Percentiles rank a stretch among this genome's conserved stretches.
Conservation (phyloP, 2,113 vertebrate species). For the Danionella cerebrum region DNA sequence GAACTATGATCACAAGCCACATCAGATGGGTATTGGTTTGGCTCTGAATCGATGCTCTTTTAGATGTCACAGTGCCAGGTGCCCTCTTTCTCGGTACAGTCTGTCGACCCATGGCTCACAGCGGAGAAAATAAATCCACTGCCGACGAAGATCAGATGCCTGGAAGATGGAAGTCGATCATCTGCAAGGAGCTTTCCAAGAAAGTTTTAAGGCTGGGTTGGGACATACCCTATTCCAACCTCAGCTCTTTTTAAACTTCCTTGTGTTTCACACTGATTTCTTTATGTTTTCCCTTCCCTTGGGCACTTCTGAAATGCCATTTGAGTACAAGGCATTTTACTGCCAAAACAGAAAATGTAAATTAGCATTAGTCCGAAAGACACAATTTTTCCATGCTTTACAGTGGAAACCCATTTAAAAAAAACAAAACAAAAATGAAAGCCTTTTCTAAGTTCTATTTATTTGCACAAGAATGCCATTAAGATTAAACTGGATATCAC, state of each 20-base stretch:
- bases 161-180: neutral
- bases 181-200: conserved; percentile 18
- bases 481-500: neutral
- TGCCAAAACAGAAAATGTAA: conserved; percentile 29
- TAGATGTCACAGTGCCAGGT: neutral
- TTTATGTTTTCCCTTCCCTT: conserved; percentile 15
- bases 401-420: no score
- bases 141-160: neutral
- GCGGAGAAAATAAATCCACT: neutral
- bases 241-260: neutral
- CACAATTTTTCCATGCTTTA: conserved; percentile 15
- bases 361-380: conserved; percentile 23
- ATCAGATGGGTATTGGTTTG: neutral
- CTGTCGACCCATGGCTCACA: neutral
- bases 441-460: neutral
- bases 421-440: no score
- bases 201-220: neutral
- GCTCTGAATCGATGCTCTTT: neutral
- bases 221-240: neutral
- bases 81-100: neutral
- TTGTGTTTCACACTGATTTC: conserved; percentile 13
- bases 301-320: neutral
- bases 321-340: conserved; percentile 33
- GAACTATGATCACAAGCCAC: conserved; percentile 12
- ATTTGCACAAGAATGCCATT: neutral